Percentiles rank a stretch among this genome's conserved stretches.
Evolutionary conservation across 1,140 invertebrate genomes (phyloP).

Genomic region (Ceratitis capitata): DNA sequence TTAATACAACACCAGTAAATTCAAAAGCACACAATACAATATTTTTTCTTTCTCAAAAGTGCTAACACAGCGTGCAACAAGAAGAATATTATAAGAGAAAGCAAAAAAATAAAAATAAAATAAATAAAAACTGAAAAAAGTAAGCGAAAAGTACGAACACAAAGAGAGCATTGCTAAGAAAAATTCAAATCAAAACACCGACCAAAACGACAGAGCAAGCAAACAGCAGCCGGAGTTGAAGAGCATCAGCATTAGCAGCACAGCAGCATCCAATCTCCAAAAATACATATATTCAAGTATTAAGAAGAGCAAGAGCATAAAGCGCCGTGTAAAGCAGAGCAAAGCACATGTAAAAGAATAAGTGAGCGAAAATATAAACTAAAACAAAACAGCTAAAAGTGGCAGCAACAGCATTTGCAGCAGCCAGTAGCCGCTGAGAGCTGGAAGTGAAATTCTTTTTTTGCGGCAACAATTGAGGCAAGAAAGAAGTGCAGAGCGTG

Average conservation of each 20-base stretch:
- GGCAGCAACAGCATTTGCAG: conserved; percentile 5
- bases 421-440: background rate
- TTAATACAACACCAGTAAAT: too few species aligned
- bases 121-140: background rate
- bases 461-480: background rate
- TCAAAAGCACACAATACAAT: too few species aligned
- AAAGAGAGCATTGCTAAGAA: conserved; percentile 10
- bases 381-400: conserved; percentile 8
- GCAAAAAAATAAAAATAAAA: background rate
- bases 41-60: background rate
- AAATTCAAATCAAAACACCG: conserved; percentile 13
- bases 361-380: background rate
- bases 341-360: background rate
- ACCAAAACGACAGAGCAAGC: background rate
- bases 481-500: background rate
- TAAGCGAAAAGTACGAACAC: background rate
- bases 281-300: background rate
- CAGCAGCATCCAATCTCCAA: conserved; percentile 12
- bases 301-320: background rate
- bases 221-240: background rate
- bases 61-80: background rate
- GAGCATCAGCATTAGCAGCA: background rate
- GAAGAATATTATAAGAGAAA: background rate
- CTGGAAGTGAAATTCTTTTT: background rate
- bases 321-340: background rate